Base-by-base conservation (phyloP, 64 coral and sea anemone genomes). In the Astreopora myriophthalma region DNA sequence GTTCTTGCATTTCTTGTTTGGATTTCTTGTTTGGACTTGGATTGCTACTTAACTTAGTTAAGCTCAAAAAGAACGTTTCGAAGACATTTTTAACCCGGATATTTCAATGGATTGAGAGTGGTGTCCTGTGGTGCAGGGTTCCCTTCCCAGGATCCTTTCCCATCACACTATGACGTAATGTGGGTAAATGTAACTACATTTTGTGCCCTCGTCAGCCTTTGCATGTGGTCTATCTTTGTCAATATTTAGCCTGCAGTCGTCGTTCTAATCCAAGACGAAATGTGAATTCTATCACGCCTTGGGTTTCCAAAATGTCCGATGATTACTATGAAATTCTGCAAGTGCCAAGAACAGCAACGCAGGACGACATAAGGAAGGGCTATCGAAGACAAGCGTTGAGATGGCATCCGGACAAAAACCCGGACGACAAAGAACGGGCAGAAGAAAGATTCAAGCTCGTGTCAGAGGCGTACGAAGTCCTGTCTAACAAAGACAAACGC, bases 321-420 rank as follows among this genome's bases (percentile, higher is more conserved):
- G 95, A 96, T 26, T 96, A 96, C 37, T 96, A 96, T 63, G 95
- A 96, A 66, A 68, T 96, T 36, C 64, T 96, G 13, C 79, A 78
- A 57, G 76, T 94, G 20, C 79, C 79, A 10, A 88, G 61, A 46
- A 30, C 60, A 42, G 80, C 95, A 34, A 86, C 95, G 10, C 87
- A 90, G 34, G 95, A 96, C 44, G 95, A 94, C 39, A 85, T 96
- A 39, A 94, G 80, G 31, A 96, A 96, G 34, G 95, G 86, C 39
- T 96, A 96, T 91, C 86, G 95, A 85, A 86, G 79, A 28, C 95
- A 90, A 44, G 95, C 95, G 42, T 88, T 96, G 31, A 73, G 75
- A 86, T 96, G 95, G 95, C 95, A 96, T 36, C 95, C 95, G 33
- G 95, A 96, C 75, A 96, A 96, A 85, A 96, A 96, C 36, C 95